Evolutionary conservation across 2,113 vertebrate genomes (phyloP).

Genomic region (Grammomys surdaster): DNA sequence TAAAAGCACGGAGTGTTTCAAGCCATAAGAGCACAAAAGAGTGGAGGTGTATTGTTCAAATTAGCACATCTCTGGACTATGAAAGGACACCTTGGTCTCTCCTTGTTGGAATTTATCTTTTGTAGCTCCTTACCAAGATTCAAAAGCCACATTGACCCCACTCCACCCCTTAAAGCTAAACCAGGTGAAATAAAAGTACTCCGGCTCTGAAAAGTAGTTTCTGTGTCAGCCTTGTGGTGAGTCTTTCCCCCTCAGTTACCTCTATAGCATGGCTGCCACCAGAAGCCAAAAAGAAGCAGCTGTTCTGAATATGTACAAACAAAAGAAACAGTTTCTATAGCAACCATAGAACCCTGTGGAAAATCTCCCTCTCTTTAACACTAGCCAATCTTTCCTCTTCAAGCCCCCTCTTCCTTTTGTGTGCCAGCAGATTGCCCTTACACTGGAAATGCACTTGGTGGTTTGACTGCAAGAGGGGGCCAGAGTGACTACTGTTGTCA

Average conservation of each 20-base stretch:
- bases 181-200: background rate
- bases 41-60: background rate
- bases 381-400: conserved; percentile 20
- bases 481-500: fast-evolving
- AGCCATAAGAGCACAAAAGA: background rate
- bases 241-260: conserved; percentile 16
- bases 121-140: background rate
- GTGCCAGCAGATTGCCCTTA: background rate
- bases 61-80: conserved; percentile 30
- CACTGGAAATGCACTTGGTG: background rate
- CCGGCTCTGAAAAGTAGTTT: background rate
- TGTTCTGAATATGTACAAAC: conserved; percentile 84
- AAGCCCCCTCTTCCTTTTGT: background rate
- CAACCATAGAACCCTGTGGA: conserved; percentile 80
- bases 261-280: conserved; percentile 19
- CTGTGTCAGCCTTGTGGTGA: background rate
- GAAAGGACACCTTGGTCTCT: background rate
- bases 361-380: conserved; percentile 67
- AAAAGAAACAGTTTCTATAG: conserved; percentile 84
- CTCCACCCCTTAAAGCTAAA: background rate
- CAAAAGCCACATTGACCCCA: background rate
- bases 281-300: conserved; percentile 75
- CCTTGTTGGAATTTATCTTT: background rate
- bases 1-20: conserved; percentile 27
- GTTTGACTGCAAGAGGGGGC: fast-evolving